A percentile compares a stretch with the other conserved stretches of the same genome.
These are phyloP conservation scores for Cladorhizidae sp. DNA, from an alignment of 37 sponge, comb jelly and placozoan species.

Conservation along the genomic window DNA sequence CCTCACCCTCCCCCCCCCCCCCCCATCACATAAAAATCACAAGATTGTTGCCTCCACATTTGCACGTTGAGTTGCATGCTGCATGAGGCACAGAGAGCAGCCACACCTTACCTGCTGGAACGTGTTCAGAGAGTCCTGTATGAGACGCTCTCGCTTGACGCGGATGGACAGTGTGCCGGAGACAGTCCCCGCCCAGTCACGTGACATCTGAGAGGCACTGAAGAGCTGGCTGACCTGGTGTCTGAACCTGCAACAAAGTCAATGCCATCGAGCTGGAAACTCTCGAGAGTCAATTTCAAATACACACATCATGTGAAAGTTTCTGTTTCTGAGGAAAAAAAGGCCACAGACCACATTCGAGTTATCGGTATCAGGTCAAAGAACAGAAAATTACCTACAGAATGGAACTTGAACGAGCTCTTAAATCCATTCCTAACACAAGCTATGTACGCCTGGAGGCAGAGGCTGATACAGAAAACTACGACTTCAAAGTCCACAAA, in stretches of 20 bases:
- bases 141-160: conserved; percentile 55
- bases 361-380: too few relatives aligned
- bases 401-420: too few relatives aligned
- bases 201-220: conserved; percentile 13
- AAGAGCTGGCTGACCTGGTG: conserved; percentile 60
- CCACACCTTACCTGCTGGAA: conserved; percentile 44
- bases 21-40: too few relatives aligned
- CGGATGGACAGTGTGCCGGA: conserved; percentile 59
- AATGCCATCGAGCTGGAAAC: not conserved
- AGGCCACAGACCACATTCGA: not conserved
- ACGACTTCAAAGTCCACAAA: too few relatives aligned
- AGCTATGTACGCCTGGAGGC: too few relatives aligned
- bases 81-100: not conserved
- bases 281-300: not conserved
- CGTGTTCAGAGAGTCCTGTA: conserved; percentile 59
- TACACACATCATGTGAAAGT: too few relatives aligned
- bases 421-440: too few relatives aligned
- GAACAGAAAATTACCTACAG: too few relatives aligned
- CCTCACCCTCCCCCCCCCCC: too few relatives aligned
- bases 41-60: too few relatives aligned
- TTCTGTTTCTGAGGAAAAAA: not conserved
- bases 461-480: too few relatives aligned
- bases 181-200: conserved; percentile 42
- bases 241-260: conserved; percentile 34
- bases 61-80: too few relatives aligned